A percentile compares a stretch with the other conserved stretches of the same genome.
Evolutionary conservation across 2,888 invertebrate species (phyloP).

Genomic region (Ochropleura leucogaster): DNA sequence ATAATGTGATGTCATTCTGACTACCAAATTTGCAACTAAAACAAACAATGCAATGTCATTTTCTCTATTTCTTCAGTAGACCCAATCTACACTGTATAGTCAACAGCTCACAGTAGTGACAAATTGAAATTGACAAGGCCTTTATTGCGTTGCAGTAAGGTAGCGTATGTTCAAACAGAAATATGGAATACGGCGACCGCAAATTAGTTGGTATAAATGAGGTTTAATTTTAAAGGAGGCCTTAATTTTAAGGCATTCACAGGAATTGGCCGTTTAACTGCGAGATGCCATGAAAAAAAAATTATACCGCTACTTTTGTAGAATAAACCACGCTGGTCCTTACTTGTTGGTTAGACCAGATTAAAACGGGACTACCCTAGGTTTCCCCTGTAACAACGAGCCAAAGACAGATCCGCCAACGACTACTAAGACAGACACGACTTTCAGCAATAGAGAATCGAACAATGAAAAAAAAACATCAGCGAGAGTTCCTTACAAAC

Average conservation of each 20-base stretch:
- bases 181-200: not conserved
- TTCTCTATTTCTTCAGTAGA: not conserved
- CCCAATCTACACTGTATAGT: not conserved
- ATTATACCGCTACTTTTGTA: not conserved
- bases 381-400: too few species aligned
- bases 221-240: too few species aligned
- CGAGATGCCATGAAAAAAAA: not conserved
- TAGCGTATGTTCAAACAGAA: not conserved
- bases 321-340: not conserved
- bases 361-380: not conserved
- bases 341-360: not conserved
- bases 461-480: too few species aligned
- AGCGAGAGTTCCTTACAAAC: too few species aligned
- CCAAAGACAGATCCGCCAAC: not conserved
- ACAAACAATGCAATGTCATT: constrained; percentile 22
- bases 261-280: too few species aligned
- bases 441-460: not conserved
- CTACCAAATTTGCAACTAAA: constrained; percentile 22
- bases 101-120: not conserved
- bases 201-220: too few species aligned
- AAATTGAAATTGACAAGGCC: not conserved
- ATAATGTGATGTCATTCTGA: constrained; percentile 15
- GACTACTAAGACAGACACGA: not conserved
- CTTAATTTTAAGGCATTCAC: too few species aligned
- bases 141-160: not conserved